phyloP scores from a whole-genome alignment of 2,113 vertebrate genomes.

The Ptyas mucosa region DNA sequence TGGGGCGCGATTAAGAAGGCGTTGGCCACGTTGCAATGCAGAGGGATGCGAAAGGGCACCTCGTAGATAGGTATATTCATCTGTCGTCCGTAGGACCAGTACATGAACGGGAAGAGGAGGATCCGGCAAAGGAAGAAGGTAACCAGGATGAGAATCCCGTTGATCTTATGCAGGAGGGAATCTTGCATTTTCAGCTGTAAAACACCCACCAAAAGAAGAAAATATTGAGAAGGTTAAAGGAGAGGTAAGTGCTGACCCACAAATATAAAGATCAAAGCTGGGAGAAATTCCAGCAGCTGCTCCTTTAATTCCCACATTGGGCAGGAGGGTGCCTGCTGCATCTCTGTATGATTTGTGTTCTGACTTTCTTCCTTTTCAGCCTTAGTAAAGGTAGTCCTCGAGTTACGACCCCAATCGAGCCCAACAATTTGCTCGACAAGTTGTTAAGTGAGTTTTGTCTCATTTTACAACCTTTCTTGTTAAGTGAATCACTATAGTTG shows the following conservation, averaged over 20 bases:
- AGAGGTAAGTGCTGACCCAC: background rate
- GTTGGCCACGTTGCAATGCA: constrained; percentile 85
- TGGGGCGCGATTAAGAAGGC: constrained; percentile 88
- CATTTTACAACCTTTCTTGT: no score
- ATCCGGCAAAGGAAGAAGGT: constrained; percentile 94
- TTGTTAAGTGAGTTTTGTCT: no score
- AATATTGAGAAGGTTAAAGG: background rate
- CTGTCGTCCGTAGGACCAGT: constrained; percentile 83
- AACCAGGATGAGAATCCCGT: constrained; percentile 83
- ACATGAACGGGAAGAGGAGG: constrained; percentile 96
- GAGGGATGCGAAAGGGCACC: constrained; percentile 86
- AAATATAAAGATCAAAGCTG: background rate
- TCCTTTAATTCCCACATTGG: background rate
- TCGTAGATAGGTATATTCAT: constrained; percentile 76
- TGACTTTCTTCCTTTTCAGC: background rate
- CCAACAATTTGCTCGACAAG: no score
- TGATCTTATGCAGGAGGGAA: constrained; percentile 87
- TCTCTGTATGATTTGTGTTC: background rate
- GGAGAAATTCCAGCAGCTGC: background rate
- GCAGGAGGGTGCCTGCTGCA: background rate
- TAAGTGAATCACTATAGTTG: no score
- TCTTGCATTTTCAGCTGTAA: constrained; percentile 86
- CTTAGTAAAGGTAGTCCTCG: background rate
- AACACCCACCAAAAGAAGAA: background rate
- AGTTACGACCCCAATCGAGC: background rate